These are phyloP conservation scores for Tonatia bakeri DNA, from an alignment of 2,113 vertebrate genomes.

Conservation along the genomic window DNA sequence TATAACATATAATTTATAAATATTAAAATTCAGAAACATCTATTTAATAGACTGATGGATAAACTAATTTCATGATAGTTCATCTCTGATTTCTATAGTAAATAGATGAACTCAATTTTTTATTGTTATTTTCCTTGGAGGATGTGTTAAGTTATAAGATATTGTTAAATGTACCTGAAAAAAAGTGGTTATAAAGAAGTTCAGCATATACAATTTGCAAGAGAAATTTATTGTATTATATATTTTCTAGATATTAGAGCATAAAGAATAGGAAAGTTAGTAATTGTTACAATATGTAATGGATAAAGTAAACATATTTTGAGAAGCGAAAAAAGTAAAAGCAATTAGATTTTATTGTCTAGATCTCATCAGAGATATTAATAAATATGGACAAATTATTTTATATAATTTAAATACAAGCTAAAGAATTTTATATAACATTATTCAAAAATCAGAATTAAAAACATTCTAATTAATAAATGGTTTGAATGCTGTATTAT, in stretches of 20 bases:
- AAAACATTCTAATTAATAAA: not conserved
- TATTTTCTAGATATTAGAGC: not conserved
- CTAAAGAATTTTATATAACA: not conserved
- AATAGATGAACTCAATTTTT: not conserved
- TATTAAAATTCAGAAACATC: slow-evolving; percentile 1
- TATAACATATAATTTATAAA: not conserved
- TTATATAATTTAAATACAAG: not conserved
- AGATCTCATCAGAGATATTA: not conserved
- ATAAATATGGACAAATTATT: not conserved
- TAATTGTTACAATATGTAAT: not conserved
- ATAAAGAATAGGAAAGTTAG: not conserved
- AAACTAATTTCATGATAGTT: not conserved
- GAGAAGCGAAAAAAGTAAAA: not conserved
- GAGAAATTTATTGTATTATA: not conserved
- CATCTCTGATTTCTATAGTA: not conserved
- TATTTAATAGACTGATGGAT: not conserved
- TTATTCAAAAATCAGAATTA: not conserved
- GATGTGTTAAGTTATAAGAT: not conserved
- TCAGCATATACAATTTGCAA: not conserved
- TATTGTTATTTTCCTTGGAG: not conserved
- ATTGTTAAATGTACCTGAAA: not conserved
- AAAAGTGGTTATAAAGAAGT: not conserved
- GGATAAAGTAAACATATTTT: not conserved
- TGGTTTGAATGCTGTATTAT: not conserved
- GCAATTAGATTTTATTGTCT: not conserved